phyloP scores from a whole-genome alignment of 2,113 vertebrate genomes.

The human region GRCh38 chr12:8111501-8112000 shows the following conservation, averaged over 20 bases:
- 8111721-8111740: not conserved
- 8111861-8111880: no score
- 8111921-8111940: no score
- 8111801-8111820: not conserved
- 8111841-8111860: no score
- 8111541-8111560: not conserved
- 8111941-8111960: no score
- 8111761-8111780: not conserved
- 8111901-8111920: no score
- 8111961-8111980: no score
- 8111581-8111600: not conserved
- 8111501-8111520: not conserved
- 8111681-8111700: not conserved
- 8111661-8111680: not conserved
- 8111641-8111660: not conserved
- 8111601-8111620: not conserved
- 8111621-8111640: not conserved
- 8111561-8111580: not conserved
- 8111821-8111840: not conserved
- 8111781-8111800: not conserved
- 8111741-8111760: not conserved
- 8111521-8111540: not conserved
- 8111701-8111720: not conserved
- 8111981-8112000: no score
- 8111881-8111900: no score